Base-by-base conservation (phyloP, 2,888 invertebrate genomes). In the Drosophila mayaguana region DNA sequence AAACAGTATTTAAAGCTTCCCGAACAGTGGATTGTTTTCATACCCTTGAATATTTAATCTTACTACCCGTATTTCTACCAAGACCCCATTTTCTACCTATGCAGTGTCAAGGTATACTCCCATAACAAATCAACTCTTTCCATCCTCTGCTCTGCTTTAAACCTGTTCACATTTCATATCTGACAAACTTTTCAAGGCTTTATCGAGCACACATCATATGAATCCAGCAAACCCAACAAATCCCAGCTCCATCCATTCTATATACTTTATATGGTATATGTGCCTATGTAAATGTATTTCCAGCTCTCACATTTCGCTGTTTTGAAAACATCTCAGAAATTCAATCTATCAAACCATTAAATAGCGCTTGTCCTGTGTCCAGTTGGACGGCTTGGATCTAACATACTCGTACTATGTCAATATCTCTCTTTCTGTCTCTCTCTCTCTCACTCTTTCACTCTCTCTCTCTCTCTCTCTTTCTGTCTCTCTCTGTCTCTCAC, bases 301-400 rank as follows among this genome's bases (percentile, higher is more conserved):
- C 22, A 12, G 14, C 11, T 20, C 46, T 64, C 57, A 62, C 46
- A 75, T 51, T 34, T 66, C 62, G 72, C 54, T 72, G 61, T 62
- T 75, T 59, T 20, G 7, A 42, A 34, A 40, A 18, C 67, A 54
- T 64, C 18, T 16, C 34, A 38, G 28, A 50, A 50, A 14, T 7
- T 20, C 43, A 45, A 45, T 22, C 45, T 14, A 22, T 45, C 22
- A 45, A 48, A 28, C 11, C 50, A 53, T 67, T 34, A 16, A 32
- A 8, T 50, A 45, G 14, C 43, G 57, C 50, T 66, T 51, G 50
- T 43, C 28, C 14, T 20, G 40, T 64, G 66, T 65, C 42, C 48
- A 28, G 20, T 14, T 16, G 67, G 34, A 18, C 38, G 20, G 55
- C 46, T 48, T 48, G n/a, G 48, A 28, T 22, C 57, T 34, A 16